These are phyloP conservation scores for Smutsia gigantea DNA, from an alignment of 2,797 vertebrate species.

Conservation along the genomic window DNA sequence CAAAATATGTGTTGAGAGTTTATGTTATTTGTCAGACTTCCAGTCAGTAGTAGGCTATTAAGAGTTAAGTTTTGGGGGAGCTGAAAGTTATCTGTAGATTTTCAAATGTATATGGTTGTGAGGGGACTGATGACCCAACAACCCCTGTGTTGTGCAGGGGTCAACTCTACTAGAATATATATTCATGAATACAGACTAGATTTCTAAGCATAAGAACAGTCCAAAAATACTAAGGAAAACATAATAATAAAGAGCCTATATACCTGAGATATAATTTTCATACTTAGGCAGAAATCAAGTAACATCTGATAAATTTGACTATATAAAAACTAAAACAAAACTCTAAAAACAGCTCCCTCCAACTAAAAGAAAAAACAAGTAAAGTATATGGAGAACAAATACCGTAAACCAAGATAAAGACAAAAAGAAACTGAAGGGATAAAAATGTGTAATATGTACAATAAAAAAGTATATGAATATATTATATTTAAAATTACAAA, in stretches of 20 bases:
- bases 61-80: too few species aligned
- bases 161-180: not conserved
- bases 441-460: not conserved
- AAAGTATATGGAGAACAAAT: not conserved
- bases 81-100: too few species aligned
- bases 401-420: slow-evolving; percentile 1
- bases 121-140: too few species aligned
- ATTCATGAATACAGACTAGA: not conserved
- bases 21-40: too few species aligned
- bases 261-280: not conserved
- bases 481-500: not conserved
- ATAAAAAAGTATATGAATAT: not conserved
- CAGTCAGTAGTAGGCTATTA: too few species aligned
- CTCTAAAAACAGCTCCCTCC: not conserved
- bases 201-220: not conserved
- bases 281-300: not conserved
- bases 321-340: not conserved
- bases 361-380: not conserved
- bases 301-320: not conserved
- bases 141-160: too few species aligned
- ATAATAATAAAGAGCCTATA: not conserved
- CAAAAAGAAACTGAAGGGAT: not conserved
- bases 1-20: too few species aligned
- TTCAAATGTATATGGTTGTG: too few species aligned
- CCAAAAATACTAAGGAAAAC: not conserved